Evolutionary conservation across 2,797 vertebrate genomes (phyloP).

Genomic region (Champsocephalus gunnari): DNA sequence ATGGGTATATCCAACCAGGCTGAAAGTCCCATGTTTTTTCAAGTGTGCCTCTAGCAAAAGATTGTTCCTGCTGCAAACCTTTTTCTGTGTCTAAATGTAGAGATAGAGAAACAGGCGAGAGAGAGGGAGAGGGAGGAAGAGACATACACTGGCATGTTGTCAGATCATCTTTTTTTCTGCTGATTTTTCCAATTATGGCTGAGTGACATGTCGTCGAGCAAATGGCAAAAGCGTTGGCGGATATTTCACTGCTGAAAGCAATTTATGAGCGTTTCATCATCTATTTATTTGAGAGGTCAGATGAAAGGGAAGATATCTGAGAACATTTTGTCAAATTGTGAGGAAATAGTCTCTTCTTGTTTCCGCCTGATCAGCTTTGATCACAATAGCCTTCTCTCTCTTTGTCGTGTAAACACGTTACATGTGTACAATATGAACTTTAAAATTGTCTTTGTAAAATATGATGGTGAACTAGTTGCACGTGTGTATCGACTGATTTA

Average conservation of each 20-base stretch:
- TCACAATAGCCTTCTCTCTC: slow-evolving; percentile 4
- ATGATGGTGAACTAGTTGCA: background rate
- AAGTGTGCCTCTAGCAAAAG: slow-evolving; percentile 37
- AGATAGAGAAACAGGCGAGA: slow-evolving; percentile 31
- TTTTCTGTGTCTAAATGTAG: slow-evolving; percentile 66
- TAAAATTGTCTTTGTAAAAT: slow-evolving; percentile 7
- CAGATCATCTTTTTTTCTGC: slow-evolving; percentile 53
- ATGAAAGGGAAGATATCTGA: slow-evolving; percentile 47
- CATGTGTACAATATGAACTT: background rate
- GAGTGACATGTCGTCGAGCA: slow-evolving; percentile 57
- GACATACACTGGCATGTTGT: slow-evolving; percentile 52
- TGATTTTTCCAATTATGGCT: slow-evolving; percentile 69
- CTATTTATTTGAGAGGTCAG: slow-evolving; percentile 50
- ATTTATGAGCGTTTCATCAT: slow-evolving; percentile 69
- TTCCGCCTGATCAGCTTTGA: slow-evolving; percentile 35
- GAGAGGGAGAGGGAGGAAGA: slow-evolving; percentile 29
- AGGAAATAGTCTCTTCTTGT: slow-evolving; percentile 32
- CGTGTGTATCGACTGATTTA: background rate
- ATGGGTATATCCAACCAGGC: slow-evolving; percentile 18
- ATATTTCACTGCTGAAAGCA: slow-evolving; percentile 51
- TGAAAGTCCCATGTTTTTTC: slow-evolving; percentile 30
- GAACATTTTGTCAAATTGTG: slow-evolving; percentile 36
- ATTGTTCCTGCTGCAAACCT: slow-evolving; percentile 39
- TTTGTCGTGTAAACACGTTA: slow-evolving; percentile 17
- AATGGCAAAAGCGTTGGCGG: slow-evolving; percentile 38